Base-by-base conservation (phyloP, 2,888 invertebrate species). In the Lochmaea crataegi region DNA sequence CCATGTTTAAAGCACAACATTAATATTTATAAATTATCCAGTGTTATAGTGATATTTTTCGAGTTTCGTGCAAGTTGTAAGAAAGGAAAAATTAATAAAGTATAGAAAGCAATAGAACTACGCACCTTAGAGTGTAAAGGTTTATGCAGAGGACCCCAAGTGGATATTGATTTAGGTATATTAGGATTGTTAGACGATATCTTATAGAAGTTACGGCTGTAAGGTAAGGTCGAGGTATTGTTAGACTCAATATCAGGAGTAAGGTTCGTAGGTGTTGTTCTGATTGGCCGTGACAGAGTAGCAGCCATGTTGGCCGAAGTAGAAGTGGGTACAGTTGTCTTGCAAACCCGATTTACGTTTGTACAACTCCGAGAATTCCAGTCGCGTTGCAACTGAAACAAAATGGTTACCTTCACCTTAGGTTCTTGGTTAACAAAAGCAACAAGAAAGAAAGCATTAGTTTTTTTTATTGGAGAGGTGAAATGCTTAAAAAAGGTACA, bases 71-170 rank as follows among this genome's bases (percentile, higher is more conserved):
- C 42, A 42, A 63, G 61, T 42, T 32, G 14, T 18, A 58, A n/a
- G 26, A 32, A 32, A 58, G 16, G 2, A 32, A 58, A 32, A 32
- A 58, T 58, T 58, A 58, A 58, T 32, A 58, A 11, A 26, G 58
- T 58, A 58, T 58, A 58, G 58, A 72, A 51, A 64, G 63, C 63
- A 51, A 12, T 16, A 77, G 66, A 18, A 66, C 82, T 85, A 85
- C 89, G 89, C 89, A 90, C 90, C 90, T 90, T 90, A 90, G 90
- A 90, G 85, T 89, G 89, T 86, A 90, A 88, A 87, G 90, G 89
- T 88, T 90, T 90, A 87, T 90, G 89, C 86, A 90, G 89, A 84
- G 89, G 89, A 85, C 90, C 90, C 90, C 90, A 90, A 85, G 90
- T 90, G 84, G 90, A 90, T 84, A 89, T 88, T 84, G 90, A 90